phyloP scores from a whole-genome alignment of 2,113 vertebrate species.

The Grammomys dolichurus region DNA sequence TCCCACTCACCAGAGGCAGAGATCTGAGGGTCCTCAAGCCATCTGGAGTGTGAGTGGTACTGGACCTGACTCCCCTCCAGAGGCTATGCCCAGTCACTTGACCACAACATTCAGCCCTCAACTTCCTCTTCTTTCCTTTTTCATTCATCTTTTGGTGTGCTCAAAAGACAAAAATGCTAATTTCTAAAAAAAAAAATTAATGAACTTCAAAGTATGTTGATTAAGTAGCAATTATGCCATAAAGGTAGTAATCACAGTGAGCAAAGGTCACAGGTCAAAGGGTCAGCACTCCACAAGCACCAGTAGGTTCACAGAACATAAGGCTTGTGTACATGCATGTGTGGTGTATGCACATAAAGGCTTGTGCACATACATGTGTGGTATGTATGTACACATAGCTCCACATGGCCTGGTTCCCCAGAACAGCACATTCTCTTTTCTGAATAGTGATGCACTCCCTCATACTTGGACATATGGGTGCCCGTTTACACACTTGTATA shows the following conservation, averaged over 20 bases:
- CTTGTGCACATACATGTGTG: not conserved
- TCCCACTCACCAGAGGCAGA: rapidly evolving
- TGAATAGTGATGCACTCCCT: not conserved
- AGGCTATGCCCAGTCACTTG: rapidly evolving
- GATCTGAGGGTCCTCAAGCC: rapidly evolving
- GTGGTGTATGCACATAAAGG: not conserved
- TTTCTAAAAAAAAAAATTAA: not conserved
- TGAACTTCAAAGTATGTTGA: not conserved
- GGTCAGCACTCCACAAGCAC: not conserved
- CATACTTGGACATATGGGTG: rapidly evolving
- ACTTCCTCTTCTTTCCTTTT: not conserved
- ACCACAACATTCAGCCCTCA: not conserved
- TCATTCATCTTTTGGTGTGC: not conserved
- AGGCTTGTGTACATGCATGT: not conserved
- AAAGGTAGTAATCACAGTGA: not conserved
- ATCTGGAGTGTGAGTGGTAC: not conserved
- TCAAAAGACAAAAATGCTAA: not conserved
- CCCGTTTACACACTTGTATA: not conserved
- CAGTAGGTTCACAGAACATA: rapidly evolving
- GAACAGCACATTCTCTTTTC: not conserved
- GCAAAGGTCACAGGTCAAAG: too few species aligned
- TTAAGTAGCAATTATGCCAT: rapidly evolving
- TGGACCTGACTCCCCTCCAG: not conserved
- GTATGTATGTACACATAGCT: not conserved
- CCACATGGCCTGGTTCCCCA: not conserved